Evolutionary conservation across 2,113 vertebrate species (phyloP).

Genomic region (Desmodus rotundus): DNA sequence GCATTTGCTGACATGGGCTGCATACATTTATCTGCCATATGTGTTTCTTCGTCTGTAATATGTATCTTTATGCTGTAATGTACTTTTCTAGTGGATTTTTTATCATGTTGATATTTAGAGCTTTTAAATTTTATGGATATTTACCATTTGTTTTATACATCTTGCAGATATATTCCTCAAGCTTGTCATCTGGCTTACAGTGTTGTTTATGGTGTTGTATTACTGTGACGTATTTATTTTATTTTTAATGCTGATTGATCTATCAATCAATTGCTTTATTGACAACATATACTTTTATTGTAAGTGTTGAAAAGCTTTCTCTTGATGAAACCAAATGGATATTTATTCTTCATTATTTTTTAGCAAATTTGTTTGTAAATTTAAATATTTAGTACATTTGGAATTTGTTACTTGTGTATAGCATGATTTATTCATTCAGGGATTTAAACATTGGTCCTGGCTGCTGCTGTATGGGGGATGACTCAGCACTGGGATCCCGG

Average conservation of each 20-base stretch:
- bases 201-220: neutral
- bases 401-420: neutral
- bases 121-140: neutral
- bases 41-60: neutral
- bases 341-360: neutral
- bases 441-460: neutral
- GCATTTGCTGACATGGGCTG: neutral
- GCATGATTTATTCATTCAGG: neutral
- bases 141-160: neutral
- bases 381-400: neutral
- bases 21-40: neutral
- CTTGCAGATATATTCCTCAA: neutral
- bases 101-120: neutral
- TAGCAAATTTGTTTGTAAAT: neutral
- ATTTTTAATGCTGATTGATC: neutral
- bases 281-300: neutral
- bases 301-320: neutral
- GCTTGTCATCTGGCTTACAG: neutral
- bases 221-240: neutral
- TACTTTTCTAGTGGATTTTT: neutral
- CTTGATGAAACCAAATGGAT: neutral
- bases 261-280: neutral
- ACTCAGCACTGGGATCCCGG: no score
- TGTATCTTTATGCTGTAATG: neutral
- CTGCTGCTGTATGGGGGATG: no score